Conservation (phyloP, 2,113 vertebrate species). For the Petrocephalus microphthalmus region DNA sequence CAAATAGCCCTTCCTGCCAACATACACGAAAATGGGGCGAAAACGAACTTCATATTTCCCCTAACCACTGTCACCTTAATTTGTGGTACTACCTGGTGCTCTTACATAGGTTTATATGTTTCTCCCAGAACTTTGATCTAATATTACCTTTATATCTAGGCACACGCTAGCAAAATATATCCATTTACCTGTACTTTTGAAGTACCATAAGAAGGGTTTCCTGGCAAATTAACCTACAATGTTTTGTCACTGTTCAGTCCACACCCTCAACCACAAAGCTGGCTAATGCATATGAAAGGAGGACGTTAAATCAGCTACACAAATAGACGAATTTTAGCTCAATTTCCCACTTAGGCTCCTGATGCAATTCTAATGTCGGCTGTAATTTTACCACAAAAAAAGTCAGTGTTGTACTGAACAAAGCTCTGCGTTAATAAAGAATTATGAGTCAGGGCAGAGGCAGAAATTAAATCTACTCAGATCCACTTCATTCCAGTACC, state of each 20-base stretch:
- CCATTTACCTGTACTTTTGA: neutral
- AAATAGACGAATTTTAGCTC: conserved; percentile 8
- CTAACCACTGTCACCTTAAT: neutral
- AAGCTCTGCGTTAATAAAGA: conserved; percentile 16
- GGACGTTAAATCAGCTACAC: neutral
- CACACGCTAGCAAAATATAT: neutral
- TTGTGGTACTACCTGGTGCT: neutral
- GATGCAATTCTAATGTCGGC: conserved; percentile 9
- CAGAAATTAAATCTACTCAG: conserved; percentile 29
- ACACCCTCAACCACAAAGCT: neutral
- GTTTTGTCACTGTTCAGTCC: neutral
- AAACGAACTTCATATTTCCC: neutral
- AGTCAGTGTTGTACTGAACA: neutral
- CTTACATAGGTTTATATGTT: neutral
- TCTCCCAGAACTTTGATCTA: neutral
- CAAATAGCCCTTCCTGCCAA: neutral
- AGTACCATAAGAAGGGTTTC: neutral
- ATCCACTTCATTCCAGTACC: conserved; percentile 28
- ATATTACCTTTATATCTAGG: neutral
- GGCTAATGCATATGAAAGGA: neutral
- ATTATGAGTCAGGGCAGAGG: conserved; percentile 23
- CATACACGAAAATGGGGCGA: neutral
- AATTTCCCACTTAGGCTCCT: neutral
- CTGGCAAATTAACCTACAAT: neutral
- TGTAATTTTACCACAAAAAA: conserved; percentile 14